Evolutionary conservation across 2,888 invertebrate species (phyloP), one percentile per base, ranked within the genome.

Genomic region (Hydrotaea diabolus): DNA sequence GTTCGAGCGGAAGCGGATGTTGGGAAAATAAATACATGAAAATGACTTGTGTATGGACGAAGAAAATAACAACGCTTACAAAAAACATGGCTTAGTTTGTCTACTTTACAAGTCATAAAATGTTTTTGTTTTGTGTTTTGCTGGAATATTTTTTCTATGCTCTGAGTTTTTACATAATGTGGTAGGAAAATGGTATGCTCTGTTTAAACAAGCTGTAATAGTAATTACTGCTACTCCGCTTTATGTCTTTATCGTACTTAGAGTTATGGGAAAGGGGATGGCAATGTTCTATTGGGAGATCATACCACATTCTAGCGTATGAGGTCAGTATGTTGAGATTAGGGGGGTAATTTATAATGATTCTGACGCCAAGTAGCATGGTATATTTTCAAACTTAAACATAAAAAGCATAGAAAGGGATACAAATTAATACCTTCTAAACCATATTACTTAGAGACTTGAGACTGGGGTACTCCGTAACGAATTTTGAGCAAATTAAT

Each of bases 1-100:
- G 23, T 43, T 57, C 43, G 15, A 57, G 64, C 23, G 74, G 74
- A 80, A 74, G 57, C 79, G 74, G 79, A 80, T 80, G 73, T 66
- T 66, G 55, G 23, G 26, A 64, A 66, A 71, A 72, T 57, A 74
- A 80, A 74, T 43, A 55, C 23, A 36, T n/a, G 62, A 49, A 64
- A 78, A 21, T 19, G 31, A 39, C 64, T 76, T 66, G 8, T 36
- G 19, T 49, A 19, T 59, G 59, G 26, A 39, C 55, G 55, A 57
- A 1, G 62, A 62, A 15, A 31, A 46, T 15, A 46, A 46, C 43
- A 43, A 69, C 39, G 23, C 69, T 46, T 69, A 23, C 46, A 21
- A 17, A n/a, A 49, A n/a, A 49, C 39, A 46, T 46, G 69, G 46
- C 17, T 69, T 69, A 69, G 43, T 69, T 69, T 69, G 69, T 69